Evolutionary conservation across 2,113 vertebrate species (phyloP).

Genomic region (Dolichallabes microphthalmus): DNA sequence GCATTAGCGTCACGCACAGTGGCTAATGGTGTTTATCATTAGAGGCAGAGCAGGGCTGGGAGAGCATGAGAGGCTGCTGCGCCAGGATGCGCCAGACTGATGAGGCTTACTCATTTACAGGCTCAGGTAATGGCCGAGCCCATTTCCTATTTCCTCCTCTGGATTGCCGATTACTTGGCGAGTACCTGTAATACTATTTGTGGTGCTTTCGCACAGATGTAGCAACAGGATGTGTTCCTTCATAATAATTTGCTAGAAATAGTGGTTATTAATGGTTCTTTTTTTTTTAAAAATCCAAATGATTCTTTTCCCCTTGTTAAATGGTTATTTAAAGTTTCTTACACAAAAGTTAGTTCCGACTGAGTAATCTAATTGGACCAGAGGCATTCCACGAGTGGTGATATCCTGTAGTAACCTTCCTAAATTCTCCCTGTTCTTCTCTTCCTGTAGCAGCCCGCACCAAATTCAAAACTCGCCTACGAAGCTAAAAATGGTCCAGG

Average conservation of each 20-base stretch:
- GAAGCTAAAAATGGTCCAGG: no score
- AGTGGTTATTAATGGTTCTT: neutral
- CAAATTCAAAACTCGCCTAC: no score
- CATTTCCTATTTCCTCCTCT: slow-evolving; percentile 47
- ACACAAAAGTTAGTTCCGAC: no score
- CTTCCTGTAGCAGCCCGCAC: no score
- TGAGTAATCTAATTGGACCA: no score
- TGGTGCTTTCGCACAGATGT: slow-evolving; percentile 48
- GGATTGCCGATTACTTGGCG: slow-evolving; percentile 60
- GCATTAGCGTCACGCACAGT: slow-evolving; percentile 54
- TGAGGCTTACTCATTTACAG: slow-evolving; percentile 55
- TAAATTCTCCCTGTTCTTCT: no score
- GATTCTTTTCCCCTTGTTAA: neutral
- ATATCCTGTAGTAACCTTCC: no score
- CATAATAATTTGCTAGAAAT: slow-evolving; percentile 27
- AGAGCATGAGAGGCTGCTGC: slow-evolving; percentile 41
- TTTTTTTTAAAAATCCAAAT: neutral
- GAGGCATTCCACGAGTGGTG: no score
- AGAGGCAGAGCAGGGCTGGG: slow-evolving; percentile 52
- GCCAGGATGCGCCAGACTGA: slow-evolving; percentile 46
- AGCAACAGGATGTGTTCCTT: slow-evolving; percentile 38
- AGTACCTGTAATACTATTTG: slow-evolving; percentile 58
- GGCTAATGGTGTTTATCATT: slow-evolving; percentile 63
- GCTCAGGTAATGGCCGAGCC: slow-evolving; percentile 52
- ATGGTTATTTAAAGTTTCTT: neutral